Conservation (phyloP, 2,113 vertebrate genomes). For the Oryzias javanicus region DNA sequence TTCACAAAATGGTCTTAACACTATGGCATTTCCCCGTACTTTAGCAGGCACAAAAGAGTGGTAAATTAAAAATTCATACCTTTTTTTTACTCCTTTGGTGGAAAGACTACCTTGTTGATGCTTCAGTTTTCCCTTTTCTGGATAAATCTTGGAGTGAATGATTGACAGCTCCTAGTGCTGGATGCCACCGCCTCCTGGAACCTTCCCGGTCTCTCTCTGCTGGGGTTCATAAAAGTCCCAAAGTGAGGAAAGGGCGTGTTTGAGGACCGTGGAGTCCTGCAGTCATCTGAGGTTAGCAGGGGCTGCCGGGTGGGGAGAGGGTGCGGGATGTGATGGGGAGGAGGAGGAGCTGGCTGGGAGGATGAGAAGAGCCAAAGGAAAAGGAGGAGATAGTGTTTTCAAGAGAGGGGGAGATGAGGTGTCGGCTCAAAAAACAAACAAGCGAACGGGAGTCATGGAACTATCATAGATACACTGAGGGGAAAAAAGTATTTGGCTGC, state of each 20-base stretch:
- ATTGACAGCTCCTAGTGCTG: slow-evolving; percentile 48
- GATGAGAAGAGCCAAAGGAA: slow-evolving; percentile 9
- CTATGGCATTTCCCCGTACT: slow-evolving; percentile 22
- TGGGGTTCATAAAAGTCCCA: slow-evolving; percentile 15
- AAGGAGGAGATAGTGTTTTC: background rate
- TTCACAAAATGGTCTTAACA: background rate
- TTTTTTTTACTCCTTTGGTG: slow-evolving; percentile 23
- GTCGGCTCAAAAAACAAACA: background rate
- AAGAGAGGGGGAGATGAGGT: background rate
- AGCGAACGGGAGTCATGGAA: no score
- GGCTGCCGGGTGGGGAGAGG: no score
- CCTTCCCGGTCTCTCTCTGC: slow-evolving; percentile 8
- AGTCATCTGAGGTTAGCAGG: slow-evolving; percentile 15
- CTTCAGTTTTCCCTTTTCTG: background rate
- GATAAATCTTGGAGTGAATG: slow-evolving; percentile 1
- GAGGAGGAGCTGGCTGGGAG: slow-evolving; percentile 1
- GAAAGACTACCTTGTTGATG: slow-evolving; percentile 5
- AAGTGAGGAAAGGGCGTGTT: background rate
- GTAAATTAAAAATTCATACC: slow-evolving; percentile 32
- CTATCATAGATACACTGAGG: no score
- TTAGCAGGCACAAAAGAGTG: background rate
- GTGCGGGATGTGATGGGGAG: slow-evolving; percentile 1
- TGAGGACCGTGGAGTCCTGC: slow-evolving; percentile 4
- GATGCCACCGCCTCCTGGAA: slow-evolving; percentile 3
- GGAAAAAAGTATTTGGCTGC: no score